A percentile compares a stretch with the other conserved stretches of the same genome.
phyloP scores from a whole-genome alignment of 2,113 vertebrate genomes.

The Talpa occidentalis region DNA sequence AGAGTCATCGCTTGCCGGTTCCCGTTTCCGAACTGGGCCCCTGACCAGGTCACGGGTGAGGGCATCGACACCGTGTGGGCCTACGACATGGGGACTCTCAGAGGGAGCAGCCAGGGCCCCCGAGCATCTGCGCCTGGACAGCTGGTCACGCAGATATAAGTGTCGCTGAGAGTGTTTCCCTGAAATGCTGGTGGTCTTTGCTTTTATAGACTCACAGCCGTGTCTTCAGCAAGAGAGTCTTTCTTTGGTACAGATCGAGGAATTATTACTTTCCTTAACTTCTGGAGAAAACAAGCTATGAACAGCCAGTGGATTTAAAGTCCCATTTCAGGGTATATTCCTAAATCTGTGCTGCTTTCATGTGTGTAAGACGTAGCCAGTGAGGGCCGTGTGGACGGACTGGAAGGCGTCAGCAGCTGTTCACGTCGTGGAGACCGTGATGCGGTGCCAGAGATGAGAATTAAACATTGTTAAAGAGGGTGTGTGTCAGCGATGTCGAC shows the following conservation, averaged over 20 bases:
- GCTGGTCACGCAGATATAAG: rapidly evolving
- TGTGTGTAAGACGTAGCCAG: background rate
- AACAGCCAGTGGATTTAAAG: background rate
- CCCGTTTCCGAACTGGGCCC: constrained; percentile 95
- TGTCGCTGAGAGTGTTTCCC: background rate
- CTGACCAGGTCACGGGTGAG: constrained; percentile 89
- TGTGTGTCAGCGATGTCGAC: background rate
- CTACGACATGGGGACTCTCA: constrained; percentile 88
- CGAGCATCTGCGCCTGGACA: background rate
- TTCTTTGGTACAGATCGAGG: background rate
- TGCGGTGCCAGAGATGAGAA: background rate
- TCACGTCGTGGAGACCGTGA: rapidly evolving
- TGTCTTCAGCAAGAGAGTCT: background rate
- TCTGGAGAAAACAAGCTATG: background rate
- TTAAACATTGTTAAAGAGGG: background rate
- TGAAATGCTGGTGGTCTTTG: too few relatives aligned
- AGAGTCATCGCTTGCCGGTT: constrained; percentile 96
- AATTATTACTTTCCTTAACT: background rate
- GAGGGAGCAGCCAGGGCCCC: background rate
- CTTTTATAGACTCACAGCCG: background rate
- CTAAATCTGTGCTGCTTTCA: background rate
- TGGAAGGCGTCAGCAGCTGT: background rate
- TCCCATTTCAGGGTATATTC: background rate
- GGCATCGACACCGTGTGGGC: constrained; percentile 95
- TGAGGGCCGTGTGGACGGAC: background rate